Evolutionary conservation across 2,888 invertebrate species (phyloP).

Genomic region (Hetaerina titia): DNA sequence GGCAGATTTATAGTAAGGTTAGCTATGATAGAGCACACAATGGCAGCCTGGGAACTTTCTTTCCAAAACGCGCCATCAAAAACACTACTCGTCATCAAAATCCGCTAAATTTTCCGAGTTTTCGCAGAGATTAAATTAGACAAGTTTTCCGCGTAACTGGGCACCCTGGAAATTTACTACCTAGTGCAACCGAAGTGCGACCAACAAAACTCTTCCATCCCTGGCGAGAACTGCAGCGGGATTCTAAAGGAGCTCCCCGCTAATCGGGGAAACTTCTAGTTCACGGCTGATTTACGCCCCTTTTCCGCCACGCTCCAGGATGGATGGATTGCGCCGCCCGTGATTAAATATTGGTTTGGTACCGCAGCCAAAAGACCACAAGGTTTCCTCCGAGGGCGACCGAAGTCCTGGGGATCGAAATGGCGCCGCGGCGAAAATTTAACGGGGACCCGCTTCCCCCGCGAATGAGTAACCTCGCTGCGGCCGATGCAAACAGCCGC

Average conservation of each 20-base stretch:
- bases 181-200: background rate
- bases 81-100: no score
- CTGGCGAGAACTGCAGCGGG: background rate
- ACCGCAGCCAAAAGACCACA: background rate
- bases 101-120: no score
- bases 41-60: no score
- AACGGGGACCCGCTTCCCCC: background rate
- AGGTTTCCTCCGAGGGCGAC: background rate
- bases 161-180: no score
- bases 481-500: background rate
- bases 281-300: background rate
- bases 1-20: no score
- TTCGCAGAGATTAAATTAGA: no score
- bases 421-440: background rate
- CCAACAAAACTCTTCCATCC: background rate
- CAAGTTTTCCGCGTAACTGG: no score
- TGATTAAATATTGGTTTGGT: background rate
- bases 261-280: background rate
- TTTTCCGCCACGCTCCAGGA: background rate
- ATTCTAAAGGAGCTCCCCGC: background rate
- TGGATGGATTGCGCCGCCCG: background rate
- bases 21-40: no score
- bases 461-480: background rate
- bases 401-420: background rate
- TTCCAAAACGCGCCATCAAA: no score